Evolutionary conservation across 2,888 invertebrate genomes (phyloP).

Genomic region (Thelaira solivaga): DNA sequence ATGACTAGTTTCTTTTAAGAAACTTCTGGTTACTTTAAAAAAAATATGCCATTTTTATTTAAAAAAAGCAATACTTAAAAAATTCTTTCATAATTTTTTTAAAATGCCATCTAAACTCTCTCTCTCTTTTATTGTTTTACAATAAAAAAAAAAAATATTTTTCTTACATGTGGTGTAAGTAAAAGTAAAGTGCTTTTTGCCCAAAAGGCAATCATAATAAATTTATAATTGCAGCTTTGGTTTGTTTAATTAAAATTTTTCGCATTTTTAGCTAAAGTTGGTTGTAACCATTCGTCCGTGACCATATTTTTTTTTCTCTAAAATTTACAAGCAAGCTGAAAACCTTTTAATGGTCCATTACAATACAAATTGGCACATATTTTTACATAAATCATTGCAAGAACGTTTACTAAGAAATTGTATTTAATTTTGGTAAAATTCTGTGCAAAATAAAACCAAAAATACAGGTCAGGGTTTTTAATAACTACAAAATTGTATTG

Average conservation of each 20-base stretch:
- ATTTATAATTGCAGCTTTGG: neutral
- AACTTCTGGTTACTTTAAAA: too few relatives aligned
- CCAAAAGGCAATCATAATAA: neutral
- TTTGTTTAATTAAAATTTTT: constrained; percentile 29
- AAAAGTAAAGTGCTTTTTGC: too few relatives aligned
- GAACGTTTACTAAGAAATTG: constrained; percentile 23
- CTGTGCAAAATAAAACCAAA: neutral
- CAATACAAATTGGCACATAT: constrained; percentile 41
- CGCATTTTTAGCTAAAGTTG: neutral
- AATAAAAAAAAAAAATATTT: too few relatives aligned
- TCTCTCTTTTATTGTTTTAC: too few relatives aligned
- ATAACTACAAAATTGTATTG: too few relatives aligned
- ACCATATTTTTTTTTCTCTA: neutral
- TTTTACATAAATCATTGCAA: constrained; percentile 43
- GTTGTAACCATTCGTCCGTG: neutral
- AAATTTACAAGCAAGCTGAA: neutral
- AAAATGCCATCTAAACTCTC: too few relatives aligned
- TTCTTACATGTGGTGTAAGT: too few relatives aligned
- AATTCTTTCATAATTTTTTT: too few relatives aligned
- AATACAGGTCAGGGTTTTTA: constrained; percentile 46
- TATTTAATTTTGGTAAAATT: constrained; percentile 9
- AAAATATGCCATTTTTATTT: too few relatives aligned
- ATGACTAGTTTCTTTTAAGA: too few relatives aligned
- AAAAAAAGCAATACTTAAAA: too few relatives aligned
- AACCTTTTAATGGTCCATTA: constrained; percentile 1